Conservation (phyloP, 64 coral and sea anemone genomes). For the Actinia tenebrosa region DNA sequence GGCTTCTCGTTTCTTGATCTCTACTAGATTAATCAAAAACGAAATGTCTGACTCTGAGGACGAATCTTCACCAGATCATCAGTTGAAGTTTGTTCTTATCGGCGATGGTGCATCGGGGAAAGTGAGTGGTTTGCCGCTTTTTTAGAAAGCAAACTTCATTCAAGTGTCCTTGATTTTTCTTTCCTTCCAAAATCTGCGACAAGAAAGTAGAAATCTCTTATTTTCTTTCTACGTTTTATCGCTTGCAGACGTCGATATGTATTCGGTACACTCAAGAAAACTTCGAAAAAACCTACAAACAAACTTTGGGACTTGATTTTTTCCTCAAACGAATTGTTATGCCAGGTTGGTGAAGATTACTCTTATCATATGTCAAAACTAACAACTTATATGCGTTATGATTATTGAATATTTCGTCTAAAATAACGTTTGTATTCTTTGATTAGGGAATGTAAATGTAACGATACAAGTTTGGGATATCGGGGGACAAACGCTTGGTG, state of each 20-base stretch:
- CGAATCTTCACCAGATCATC: conserved; percentile 82
- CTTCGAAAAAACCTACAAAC: conserved; percentile 94
- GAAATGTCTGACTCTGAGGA: conserved; percentile 95
- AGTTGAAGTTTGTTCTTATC: conserved; percentile 91
- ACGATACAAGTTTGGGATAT: conserved; percentile 98
- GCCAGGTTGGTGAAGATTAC: conserved; percentile 40
- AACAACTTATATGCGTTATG: neutral
- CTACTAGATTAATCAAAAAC: neutral
- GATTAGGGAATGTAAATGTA: conserved; percentile 76
- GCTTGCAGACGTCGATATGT: conserved; percentile 87
- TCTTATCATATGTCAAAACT: neutral
- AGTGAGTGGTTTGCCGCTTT: conserved; percentile 23
- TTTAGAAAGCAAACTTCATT: neutral
- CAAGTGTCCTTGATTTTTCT: neutral
- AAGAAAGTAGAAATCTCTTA: neutral
- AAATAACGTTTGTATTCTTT: neutral
- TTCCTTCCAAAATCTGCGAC: neutral
- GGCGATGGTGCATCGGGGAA: conserved; percentile 96
- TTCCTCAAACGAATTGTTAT: conserved; percentile 85
- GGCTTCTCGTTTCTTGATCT: conserved; percentile 2
- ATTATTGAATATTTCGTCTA: conserved; percentile 3
- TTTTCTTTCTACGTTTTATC: neutral
- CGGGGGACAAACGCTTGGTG: conserved; percentile 93
- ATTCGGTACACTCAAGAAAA: conserved; percentile 90
- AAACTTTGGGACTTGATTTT: conserved; percentile 93